These are phyloP conservation scores for Heteromyza rotundicornis DNA, from an alignment of 2,888 invertebrate genomes.

Conservation along the genomic window DNA sequence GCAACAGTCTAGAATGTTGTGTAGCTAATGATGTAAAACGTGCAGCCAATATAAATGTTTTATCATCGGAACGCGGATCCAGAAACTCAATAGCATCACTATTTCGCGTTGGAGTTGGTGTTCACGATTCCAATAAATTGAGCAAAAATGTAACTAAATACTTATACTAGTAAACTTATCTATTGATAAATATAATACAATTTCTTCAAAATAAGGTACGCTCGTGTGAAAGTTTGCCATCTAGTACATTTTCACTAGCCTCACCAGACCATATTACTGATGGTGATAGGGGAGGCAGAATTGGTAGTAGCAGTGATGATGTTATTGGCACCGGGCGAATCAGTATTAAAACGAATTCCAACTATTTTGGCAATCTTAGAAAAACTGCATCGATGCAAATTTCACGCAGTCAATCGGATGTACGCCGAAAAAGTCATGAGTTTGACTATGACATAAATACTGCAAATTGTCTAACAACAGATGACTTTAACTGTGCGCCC, in stretches of 20 bases:
- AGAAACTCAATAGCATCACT: conserved; percentile 78
- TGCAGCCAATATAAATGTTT: conserved; percentile 55
- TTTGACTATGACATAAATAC: no score
- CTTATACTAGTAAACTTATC: no score
- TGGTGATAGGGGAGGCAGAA: no score
- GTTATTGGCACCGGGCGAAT: no score
- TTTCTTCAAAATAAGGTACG: no score
- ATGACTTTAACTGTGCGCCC: conserved; percentile 27
- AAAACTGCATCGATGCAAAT: conserved; percentile 64
- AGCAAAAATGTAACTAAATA: conserved; percentile 40
- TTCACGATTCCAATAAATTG: conserved; percentile 29
- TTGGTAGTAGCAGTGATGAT: neutral
- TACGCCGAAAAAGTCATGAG: conserved; percentile 57
- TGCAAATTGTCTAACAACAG: conserved; percentile 10
- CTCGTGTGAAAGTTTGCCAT: conserved; percentile 76
- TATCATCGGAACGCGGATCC: conserved; percentile 64
- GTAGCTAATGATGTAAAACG: conserved; percentile 74
- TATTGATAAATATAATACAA: no score
- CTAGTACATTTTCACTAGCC: conserved; percentile 39
- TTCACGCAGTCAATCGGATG: conserved; percentile 65
- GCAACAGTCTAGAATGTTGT: conserved; percentile 83
- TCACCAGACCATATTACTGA: conserved; percentile 14
- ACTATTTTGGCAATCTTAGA: conserved; percentile 46
- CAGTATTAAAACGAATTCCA: conserved; percentile 65
- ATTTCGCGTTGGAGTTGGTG: conserved; percentile 38